Base-by-base conservation (phyloP, 2,888 invertebrate genomes). In the Trachelus tabidus region DNA sequence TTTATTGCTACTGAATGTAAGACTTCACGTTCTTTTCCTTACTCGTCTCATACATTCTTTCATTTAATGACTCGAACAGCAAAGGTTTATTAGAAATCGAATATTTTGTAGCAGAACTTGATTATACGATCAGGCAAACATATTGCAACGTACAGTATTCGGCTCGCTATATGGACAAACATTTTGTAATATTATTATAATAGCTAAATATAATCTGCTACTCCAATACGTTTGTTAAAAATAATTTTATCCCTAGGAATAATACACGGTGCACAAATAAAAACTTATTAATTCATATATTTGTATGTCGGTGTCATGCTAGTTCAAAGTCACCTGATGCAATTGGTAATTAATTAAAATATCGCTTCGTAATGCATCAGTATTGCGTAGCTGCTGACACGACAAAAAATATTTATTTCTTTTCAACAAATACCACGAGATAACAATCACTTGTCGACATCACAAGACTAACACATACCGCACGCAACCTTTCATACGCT, bases 181-280 rank as follows among this genome's bases (percentile, higher is more conserved):
- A 40, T 2, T 40, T 40, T 40, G 40, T 15, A 40, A 40, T 40
- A 40, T 40, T 15, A 40, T 40, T 15, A 15, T 15, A 80, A 84
- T 89, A 86, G 81, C 83, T 85, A 84, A 86, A 85, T 86, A 85
- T 85, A 87, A 81, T 79, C 82, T 76, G 35, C 33, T 76, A 37
- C 76, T 82, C 79, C 79, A 79, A 80, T 74, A 81, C 79, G 73
- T 76, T 79, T 81, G 77, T 82, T 83, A 82, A 84, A 85, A 87
- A 86, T 84, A 85, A 77, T 82, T 83, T 79, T 78, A 81, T 82
- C 83, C 83, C 80, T 71, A 71, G 71, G 71, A 71, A 71, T 33
- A 15, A 71, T 71, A n/a, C 15, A 71, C 33, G 12, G 71, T 33
- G 33, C 71, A 71, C 23, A n/a, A n/a, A 33, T 71, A 11, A n/a